These are phyloP conservation scores for Spea multiplicata DNA, from an alignment of 2,113 vertebrate genomes.

Conservation along the genomic window DNA sequence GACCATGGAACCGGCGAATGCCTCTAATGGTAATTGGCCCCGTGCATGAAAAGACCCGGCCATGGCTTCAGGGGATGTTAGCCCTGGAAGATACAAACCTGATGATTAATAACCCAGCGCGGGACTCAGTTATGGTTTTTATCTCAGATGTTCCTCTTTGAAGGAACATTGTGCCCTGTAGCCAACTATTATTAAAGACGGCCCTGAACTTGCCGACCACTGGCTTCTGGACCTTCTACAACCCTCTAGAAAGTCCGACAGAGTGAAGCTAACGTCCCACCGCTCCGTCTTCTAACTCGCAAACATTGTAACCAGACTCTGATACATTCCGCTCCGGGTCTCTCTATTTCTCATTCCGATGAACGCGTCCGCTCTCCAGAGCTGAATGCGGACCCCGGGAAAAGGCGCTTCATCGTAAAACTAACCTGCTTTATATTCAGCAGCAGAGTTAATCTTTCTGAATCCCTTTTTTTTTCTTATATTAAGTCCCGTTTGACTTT, in stretches of 20 bases:
- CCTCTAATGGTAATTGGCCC: too few species aligned
- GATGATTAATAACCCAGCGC: too few species aligned
- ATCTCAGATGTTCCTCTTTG: too few species aligned
- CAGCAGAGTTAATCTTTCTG: conserved; percentile 18
- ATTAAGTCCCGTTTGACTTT: conserved; percentile 16
- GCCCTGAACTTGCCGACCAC: too few species aligned
- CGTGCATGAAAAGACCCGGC: too few species aligned
- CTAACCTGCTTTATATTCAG: conserved; percentile 7
- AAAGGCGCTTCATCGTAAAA: conserved; percentile 7
- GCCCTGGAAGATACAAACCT: too few species aligned
- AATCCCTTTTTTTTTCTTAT: conserved; percentile 20
- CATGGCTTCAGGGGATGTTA: too few species aligned
- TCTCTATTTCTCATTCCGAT: not conserved
- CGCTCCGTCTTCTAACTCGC: not conserved
- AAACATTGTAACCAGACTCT: conserved; percentile 14
- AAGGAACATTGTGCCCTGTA: too few species aligned
- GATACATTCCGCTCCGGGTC: not conserved
- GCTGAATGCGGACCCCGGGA: not conserved
- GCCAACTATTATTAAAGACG: too few species aligned
- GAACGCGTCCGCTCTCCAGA: not conserved
- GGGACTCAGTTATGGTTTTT: too few species aligned
- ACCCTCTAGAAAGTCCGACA: not conserved
- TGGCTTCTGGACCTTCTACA: too few species aligned
- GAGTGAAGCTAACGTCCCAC: not conserved
- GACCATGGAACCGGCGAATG: too few species aligned